Evolutionary conservation across 2,797 vertebrate genomes (phyloP).

Genomic region (Ispidina picta): DNA sequence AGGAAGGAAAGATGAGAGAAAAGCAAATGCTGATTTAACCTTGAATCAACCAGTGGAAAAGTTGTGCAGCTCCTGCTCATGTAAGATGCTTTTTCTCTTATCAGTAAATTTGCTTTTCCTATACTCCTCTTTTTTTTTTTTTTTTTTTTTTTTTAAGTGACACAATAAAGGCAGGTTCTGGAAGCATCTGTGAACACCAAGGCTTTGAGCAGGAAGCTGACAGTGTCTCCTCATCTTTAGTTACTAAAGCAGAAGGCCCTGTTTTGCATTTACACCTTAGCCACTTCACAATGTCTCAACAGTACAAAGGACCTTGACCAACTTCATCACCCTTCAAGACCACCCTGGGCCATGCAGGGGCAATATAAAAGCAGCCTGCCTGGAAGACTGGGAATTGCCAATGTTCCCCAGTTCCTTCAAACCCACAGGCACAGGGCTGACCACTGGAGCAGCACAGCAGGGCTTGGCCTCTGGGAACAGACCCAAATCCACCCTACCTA

Average conservation of each 20-base stretch:
- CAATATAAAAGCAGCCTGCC: not conserved
- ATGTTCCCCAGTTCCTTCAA: not conserved
- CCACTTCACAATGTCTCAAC: not conserved
- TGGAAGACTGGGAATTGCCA: not conserved
- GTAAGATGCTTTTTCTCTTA: not conserved
- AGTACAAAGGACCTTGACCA: not conserved
- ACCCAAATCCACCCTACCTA: not conserved
- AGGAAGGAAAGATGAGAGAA: not conserved
- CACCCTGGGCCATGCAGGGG: not conserved
- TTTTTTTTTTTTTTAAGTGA: not conserved
- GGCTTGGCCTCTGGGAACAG: not conserved
- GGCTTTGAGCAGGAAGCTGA: not conserved
- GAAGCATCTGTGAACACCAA: not conserved
- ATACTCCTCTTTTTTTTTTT: not conserved
- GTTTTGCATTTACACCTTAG: not conserved
- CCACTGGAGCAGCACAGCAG: not conserved
- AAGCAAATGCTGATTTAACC: not conserved
- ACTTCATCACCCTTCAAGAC: not conserved
- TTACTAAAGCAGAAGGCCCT: not conserved
- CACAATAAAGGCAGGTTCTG: not conserved
- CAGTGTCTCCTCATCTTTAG: not conserved
- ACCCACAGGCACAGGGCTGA: not conserved
- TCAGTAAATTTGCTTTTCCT: not conserved
- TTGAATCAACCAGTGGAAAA: not conserved
- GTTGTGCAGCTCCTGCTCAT: not conserved